phyloP scores from a whole-genome alignment of 64 coral and sea anemone genomes.

The Porites lutea region DNA sequence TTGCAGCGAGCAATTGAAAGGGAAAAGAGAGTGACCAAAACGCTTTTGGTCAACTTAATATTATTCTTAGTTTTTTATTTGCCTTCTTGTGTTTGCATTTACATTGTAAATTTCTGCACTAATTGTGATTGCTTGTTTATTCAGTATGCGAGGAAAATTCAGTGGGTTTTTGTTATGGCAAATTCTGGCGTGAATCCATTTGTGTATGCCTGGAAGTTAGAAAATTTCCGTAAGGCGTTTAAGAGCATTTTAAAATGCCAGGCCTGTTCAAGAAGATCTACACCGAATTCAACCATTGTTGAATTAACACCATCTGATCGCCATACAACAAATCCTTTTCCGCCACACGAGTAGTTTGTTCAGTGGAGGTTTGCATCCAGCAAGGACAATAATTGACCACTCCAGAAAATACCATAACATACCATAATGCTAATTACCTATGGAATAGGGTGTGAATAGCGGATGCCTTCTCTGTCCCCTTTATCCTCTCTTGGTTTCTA shows the following conservation, averaged over 20 bases:
- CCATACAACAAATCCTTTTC: too few relatives aligned
- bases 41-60: neutral
- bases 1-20: neutral
- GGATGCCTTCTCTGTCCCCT: too few relatives aligned
- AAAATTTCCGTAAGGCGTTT: slow-evolving; percentile 67
- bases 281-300: too few relatives aligned
- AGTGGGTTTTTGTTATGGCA: slow-evolving; percentile 50
- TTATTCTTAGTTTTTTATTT: slow-evolving; percentile 33
- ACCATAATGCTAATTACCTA: too few relatives aligned
- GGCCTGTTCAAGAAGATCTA: too few relatives aligned
- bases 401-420: too few relatives aligned
- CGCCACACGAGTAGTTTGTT: too few relatives aligned
- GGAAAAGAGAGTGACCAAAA: neutral
- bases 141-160: slow-evolving; percentile 62
- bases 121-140: slow-evolving; percentile 63
- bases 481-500: too few relatives aligned
- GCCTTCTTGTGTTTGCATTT: slow-evolving; percentile 52
- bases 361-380: too few relatives aligned
- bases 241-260: slow-evolving; percentile 19
- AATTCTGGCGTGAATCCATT: slow-evolving; percentile 83
- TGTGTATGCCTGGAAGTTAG: slow-evolving; percentile 68
- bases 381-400: too few relatives aligned
- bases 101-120: slow-evolving; percentile 71
- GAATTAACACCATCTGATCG: too few relatives aligned
- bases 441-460: too few relatives aligned